Conservation (phyloP, 2,113 vertebrate genomes). For the Bufo gargarizans region DNA sequence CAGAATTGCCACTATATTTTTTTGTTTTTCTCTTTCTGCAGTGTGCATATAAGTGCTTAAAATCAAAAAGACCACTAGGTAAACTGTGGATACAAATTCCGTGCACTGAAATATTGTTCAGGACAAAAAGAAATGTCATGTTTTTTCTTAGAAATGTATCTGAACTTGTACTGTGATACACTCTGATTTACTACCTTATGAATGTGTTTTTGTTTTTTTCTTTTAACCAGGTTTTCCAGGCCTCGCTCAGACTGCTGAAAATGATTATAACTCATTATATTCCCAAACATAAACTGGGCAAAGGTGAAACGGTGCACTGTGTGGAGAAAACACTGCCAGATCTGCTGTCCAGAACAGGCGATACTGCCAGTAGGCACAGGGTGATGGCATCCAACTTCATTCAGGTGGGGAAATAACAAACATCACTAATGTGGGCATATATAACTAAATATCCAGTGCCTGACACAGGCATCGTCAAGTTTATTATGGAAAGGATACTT, state of each 20-base stretch:
- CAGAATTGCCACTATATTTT: too few relatives aligned
- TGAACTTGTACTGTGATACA: background rate
- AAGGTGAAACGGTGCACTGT: constrained; percentile 78
- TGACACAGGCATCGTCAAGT: too few relatives aligned
- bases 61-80: too few relatives aligned
- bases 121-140: too few relatives aligned
- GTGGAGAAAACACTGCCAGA: constrained; percentile 82
- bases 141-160: background rate
- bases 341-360: constrained; percentile 82
- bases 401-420: constrained; percentile 72
- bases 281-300: constrained; percentile 81
- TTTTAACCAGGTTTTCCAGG: constrained; percentile 85
- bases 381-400: constrained; percentile 76
- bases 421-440: background rate
- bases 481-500: too few relatives aligned
- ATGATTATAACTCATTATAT: constrained; percentile 85
- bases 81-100: too few relatives aligned
- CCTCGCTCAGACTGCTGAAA: constrained; percentile 84
- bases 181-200: background rate
- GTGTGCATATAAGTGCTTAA: too few relatives aligned
- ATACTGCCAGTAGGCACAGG: constrained; percentile 78
- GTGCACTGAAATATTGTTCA: too few relatives aligned
- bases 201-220: background rate
- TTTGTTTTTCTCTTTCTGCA: too few relatives aligned
- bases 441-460: background rate